A percentile compares a stretch with the other conserved stretches of the same genome.
phyloP scores from a whole-genome alignment of 2,888 invertebrate species.

The Apantesis nais region DNA sequence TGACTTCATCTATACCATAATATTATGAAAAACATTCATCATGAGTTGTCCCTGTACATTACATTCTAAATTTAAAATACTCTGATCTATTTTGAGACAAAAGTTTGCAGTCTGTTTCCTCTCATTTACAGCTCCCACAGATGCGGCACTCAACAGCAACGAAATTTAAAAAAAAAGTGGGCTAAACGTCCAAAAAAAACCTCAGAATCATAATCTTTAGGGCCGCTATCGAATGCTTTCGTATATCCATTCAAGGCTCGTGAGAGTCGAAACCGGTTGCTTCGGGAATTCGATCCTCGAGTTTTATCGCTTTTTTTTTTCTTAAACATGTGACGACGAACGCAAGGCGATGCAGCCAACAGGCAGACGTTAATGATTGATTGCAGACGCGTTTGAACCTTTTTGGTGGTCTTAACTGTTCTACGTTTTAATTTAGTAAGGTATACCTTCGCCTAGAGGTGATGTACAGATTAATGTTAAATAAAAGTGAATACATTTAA shows the following conservation, averaged over 20 bases:
- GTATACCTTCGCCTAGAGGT: conserved; percentile 5
- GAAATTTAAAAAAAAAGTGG: conserved; percentile 19
- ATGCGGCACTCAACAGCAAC: conserved; percentile 10
- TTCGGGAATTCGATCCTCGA: conserved; percentile 50
- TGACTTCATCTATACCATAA: too few species aligned
- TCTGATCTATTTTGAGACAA: conserved; percentile 5
- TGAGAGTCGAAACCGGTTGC: conserved; percentile 50
- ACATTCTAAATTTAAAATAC: conserved; percentile 1
- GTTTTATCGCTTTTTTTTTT: conserved; percentile 32
- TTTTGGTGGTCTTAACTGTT: conserved; percentile 30
- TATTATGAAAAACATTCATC: background rate
- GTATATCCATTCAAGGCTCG: conserved; percentile 50
- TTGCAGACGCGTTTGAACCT: conserved; percentile 29
- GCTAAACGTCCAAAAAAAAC: conserved; percentile 8
- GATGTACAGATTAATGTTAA: background rate
- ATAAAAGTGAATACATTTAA: background rate
- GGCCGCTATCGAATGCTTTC: conserved; percentile 42
- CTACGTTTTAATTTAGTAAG: conserved; percentile 20
- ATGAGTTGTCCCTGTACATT: background rate
- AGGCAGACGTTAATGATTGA: conserved; percentile 46
- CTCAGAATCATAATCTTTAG: conserved; percentile 41
- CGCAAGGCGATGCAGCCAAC: conserved; percentile 36
- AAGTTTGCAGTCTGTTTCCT: conserved; percentile 17
- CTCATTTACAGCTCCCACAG: conserved; percentile 11
- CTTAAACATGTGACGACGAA: conserved; percentile 42